These are phyloP conservation scores for Crossaster papposus DNA, from an alignment of 53 echinoderm and acorn worm genomes.

Conservation along the genomic window DNA sequence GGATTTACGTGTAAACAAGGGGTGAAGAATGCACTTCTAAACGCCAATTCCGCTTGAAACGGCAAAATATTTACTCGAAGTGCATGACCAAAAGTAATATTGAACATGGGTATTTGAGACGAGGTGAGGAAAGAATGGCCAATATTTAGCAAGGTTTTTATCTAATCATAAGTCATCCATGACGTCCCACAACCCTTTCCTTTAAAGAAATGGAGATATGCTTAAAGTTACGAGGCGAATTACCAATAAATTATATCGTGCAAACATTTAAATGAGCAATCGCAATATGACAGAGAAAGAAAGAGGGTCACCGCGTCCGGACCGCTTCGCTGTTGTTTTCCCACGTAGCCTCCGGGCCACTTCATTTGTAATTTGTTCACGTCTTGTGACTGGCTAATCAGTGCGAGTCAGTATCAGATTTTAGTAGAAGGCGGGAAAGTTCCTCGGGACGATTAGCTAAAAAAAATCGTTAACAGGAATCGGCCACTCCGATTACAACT, in stretches of 20 bases:
- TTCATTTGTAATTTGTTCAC: slow-evolving; percentile 64
- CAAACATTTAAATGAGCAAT: slow-evolving; percentile 3
- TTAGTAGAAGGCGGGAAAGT: slow-evolving; percentile 29
- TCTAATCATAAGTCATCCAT: background rate
- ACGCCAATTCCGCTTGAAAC: background rate
- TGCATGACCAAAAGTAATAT: background rate
- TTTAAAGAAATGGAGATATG: too few relatives aligned
- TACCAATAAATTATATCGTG: too few relatives aligned
- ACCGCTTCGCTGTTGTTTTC: slow-evolving; percentile 43
- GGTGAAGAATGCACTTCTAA: background rate
- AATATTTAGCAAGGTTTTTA: background rate
- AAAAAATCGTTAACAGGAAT: slow-evolving; percentile 60
- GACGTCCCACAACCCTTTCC: background rate
- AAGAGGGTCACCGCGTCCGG: too few relatives aligned
- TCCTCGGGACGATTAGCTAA: slow-evolving; percentile 46
- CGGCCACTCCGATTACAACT: slow-evolving; percentile 63
- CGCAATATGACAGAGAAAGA: background rate
- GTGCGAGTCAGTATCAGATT: slow-evolving; percentile 62
- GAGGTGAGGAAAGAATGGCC: background rate
- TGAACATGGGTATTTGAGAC: background rate
- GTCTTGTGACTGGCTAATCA: slow-evolving; percentile 58
- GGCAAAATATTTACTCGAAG: background rate
- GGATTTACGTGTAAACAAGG: background rate
- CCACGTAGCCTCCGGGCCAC: slow-evolving; percentile 47
- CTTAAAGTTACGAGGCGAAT: background rate